Conservation (phyloP, 2,888 invertebrate genomes). For the Lycocerus yunnanus region DNA sequence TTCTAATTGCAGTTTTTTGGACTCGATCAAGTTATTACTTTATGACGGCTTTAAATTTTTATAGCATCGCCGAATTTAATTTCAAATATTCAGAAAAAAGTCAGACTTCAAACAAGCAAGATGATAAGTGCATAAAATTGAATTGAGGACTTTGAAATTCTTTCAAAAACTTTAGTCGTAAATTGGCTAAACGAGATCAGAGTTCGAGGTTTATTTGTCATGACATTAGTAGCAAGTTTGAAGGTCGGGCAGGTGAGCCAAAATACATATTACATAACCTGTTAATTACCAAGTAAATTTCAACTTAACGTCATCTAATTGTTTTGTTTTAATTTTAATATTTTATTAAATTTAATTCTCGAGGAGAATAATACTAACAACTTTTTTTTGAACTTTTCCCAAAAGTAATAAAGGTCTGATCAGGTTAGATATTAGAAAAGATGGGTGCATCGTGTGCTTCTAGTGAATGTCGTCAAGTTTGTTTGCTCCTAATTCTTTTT, state of each 20-base stretch:
- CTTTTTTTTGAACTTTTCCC: background rate
- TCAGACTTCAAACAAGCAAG: background rate
- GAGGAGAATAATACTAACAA: background rate
- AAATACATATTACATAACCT: conserved; percentile 17
- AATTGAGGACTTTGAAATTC: background rate
- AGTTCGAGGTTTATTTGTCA: conserved; percentile 18
- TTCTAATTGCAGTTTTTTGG: background rate
- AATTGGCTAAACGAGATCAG: conserved; percentile 3
- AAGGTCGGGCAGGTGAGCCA: conserved; percentile 13
- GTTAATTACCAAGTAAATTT: background rate
- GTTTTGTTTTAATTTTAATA: background rate
- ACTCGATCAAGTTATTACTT: too few relatives aligned
- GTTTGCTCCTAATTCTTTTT: too few relatives aligned
- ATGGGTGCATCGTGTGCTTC: too few relatives aligned
- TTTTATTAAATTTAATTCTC: background rate
- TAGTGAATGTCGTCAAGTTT: too few relatives aligned
- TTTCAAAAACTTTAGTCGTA: background rate
- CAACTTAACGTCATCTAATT: background rate
- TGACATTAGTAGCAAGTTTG: conserved; percentile 12
- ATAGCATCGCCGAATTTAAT: background rate
- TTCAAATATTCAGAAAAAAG: background rate
- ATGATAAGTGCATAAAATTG: background rate
- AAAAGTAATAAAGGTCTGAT: background rate
- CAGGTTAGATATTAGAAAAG: background rate
- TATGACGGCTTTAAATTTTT: too few relatives aligned